Conservation (phyloP, 2,888 invertebrate species). For the Volucella bombylans region DNA sequence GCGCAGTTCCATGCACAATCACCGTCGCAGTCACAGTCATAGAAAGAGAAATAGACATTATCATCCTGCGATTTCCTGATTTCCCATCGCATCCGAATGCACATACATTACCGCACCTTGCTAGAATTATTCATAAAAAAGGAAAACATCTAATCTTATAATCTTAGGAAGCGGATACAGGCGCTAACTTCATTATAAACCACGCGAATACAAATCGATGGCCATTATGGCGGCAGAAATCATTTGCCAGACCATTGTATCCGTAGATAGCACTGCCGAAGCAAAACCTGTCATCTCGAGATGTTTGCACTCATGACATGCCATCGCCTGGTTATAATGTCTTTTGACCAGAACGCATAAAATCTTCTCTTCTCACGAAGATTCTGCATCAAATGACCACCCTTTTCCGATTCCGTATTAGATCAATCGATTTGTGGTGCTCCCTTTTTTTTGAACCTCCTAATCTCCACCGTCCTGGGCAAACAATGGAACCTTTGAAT, state of each 20-base stretch:
- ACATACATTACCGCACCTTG: conserved; percentile 63
- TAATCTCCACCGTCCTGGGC: too few relatives aligned
- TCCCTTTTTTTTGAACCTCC: not conserved
- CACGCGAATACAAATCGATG: conserved; percentile 67
- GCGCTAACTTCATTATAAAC: conserved; percentile 68
- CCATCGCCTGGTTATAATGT: conserved; percentile 21
- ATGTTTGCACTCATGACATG: not conserved
- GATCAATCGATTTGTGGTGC: conserved; percentile 57
- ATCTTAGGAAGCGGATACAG: conserved; percentile 58
- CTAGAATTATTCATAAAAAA: conserved; percentile 66
- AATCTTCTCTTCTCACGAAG: conserved; percentile 73
- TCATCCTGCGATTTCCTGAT: conserved; percentile 58
- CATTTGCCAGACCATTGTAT: not conserved
- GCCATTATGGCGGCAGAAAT: conserved; percentile 35
- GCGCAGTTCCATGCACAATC: too few relatives aligned
- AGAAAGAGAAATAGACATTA: not conserved
- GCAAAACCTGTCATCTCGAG: conserved; percentile 39
- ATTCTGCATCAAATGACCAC: conserved; percentile 50
- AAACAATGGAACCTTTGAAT: too few relatives aligned
- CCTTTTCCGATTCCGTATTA: conserved; percentile 49
- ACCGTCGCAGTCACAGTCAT: not conserved
- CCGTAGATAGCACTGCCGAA: not conserved
- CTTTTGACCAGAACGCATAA: conserved; percentile 35
- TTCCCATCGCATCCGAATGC: conserved; percentile 62
- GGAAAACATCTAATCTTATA: conserved; percentile 42